These are phyloP conservation scores for Zalophus californianus DNA, from an alignment of 2,797 vertebrate species.

Conservation along the genomic window DNA sequence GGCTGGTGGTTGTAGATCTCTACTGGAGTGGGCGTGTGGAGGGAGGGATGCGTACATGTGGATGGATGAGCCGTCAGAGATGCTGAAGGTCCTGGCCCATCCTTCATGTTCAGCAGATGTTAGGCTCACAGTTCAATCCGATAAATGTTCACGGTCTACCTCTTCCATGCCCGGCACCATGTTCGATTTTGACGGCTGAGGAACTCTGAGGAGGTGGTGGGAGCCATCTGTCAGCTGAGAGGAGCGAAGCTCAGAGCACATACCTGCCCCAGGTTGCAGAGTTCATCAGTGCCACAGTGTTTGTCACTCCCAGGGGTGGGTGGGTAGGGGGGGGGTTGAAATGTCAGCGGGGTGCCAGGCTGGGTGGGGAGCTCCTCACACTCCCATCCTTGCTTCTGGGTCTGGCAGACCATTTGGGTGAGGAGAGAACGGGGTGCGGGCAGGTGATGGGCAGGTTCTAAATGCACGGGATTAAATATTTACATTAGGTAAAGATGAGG, in stretches of 20 bases:
- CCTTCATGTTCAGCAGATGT: rapidly evolving
- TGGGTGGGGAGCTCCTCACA: background rate
- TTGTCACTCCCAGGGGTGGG: background rate
- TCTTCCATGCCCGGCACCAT: rapidly evolving
- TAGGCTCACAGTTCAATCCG: background rate
- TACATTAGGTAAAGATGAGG: constrained; percentile 70
- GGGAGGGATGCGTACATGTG: rapidly evolving
- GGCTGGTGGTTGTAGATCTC: background rate
- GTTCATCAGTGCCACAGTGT: no score
- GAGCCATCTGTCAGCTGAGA: background rate
- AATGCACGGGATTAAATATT: constrained; percentile 78
- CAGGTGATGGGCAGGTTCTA: constrained; percentile 76
- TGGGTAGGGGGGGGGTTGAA: no score
- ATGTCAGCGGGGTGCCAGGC: background rate
- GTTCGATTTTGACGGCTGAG: background rate
- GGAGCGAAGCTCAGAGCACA: background rate
- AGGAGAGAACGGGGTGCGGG: constrained; percentile 12
- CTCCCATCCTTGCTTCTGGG: background rate
- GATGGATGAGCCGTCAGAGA: background rate
- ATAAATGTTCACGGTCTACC: rapidly evolving
- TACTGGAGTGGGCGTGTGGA: background rate
- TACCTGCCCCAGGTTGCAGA: background rate
- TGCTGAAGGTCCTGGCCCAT: rapidly evolving
- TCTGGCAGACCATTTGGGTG: background rate
- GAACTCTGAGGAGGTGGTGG: background rate